These are phyloP conservation scores for Callosobruchus maculatus DNA, from an alignment of 2,888 invertebrate species.

Conservation along the genomic window DNA sequence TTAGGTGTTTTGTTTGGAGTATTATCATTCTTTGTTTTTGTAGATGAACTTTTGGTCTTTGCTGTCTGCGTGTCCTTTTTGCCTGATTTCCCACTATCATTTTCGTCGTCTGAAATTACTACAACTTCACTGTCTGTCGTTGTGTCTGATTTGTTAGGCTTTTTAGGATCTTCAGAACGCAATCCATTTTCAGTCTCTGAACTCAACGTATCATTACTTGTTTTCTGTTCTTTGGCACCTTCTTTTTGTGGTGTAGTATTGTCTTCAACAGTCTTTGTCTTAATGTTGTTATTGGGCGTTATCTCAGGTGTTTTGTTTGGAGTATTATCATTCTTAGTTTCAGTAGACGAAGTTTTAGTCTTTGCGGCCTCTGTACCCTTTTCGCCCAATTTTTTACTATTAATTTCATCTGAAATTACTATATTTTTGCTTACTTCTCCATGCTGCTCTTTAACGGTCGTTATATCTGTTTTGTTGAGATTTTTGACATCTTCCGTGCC, in stretches of 20 bases:
- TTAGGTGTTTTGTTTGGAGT: slow-evolving; percentile 11
- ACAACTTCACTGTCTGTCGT: not conserved
- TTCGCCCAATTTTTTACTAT: not conserved
- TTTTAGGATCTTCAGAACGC: no score
- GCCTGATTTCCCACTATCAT: not conserved
- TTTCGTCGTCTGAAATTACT: not conserved
- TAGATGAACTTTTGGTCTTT: not conserved
- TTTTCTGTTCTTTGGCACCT: no score
- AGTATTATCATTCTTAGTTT: slow-evolving; percentile 1
- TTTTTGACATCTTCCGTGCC: no score
- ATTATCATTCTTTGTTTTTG: slow-evolving; percentile 2
- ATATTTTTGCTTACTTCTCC: no score
- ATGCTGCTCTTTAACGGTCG: no score
- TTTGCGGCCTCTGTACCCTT: not conserved
- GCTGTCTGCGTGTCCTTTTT: not conserved
- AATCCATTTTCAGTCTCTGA: no score
- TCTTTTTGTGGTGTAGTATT: no score
- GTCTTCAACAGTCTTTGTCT: no score
- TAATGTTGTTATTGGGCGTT: slow-evolving; percentile 5
- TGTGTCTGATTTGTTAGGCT: no score
- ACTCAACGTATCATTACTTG: no score
- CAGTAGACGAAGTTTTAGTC: not conserved
- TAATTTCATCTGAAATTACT: no score
- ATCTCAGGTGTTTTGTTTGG: slow-evolving; percentile 12
- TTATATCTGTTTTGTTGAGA: no score